Evolutionary conservation across 64 coral and sea anemone species (phyloP).

Genomic region (Montipora sp.): DNA sequence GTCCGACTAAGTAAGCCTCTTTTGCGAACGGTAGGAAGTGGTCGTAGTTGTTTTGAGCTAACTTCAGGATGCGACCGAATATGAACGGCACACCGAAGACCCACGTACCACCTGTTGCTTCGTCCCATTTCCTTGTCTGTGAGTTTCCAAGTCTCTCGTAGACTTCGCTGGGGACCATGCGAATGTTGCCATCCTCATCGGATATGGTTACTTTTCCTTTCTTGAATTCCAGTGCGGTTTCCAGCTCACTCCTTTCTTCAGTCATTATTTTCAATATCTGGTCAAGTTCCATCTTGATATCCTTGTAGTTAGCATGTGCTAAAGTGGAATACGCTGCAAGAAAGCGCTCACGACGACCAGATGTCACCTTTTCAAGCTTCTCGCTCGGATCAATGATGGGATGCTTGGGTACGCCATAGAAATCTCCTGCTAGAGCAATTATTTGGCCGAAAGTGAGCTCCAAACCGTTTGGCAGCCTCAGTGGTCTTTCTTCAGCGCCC

Average conservation of each 20-base stretch:
- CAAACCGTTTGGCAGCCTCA: slow-evolving; percentile 52
- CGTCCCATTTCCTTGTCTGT: slow-evolving; percentile 47
- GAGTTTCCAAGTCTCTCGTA: slow-evolving; percentile 43
- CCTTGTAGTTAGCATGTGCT: slow-evolving; percentile 20
- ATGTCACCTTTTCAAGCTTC: not conserved
- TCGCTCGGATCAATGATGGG: slow-evolving; percentile 55
- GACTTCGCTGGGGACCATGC: slow-evolving; percentile 25
- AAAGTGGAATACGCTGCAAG: slow-evolving; percentile 53
- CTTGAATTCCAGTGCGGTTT: slow-evolving; percentile 20
- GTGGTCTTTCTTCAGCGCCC: not conserved
- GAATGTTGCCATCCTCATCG: not conserved
- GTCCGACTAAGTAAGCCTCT: slow-evolving; percentile 32
- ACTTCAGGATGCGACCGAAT: slow-evolving; percentile 29
- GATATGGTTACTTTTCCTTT: not conserved
- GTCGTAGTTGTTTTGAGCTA: slow-evolving; percentile 66
- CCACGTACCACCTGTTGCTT: slow-evolving; percentile 57
- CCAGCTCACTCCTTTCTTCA: slow-evolving; percentile 38
- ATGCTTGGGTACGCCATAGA: slow-evolving; percentile 60
- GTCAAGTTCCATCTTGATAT: slow-evolving; percentile 58
- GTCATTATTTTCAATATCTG: slow-evolving; percentile 70
- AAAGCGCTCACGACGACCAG: slow-evolving; percentile 51
- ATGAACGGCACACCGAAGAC: slow-evolving; percentile 41
- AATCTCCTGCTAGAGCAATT: slow-evolving; percentile 69
- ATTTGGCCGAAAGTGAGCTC: slow-evolving; percentile 53
- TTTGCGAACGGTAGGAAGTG: slow-evolving; percentile 59